Evolutionary conservation across 2,888 invertebrate genomes (phyloP).

Genomic region (Sthenelais limicola): DNA sequence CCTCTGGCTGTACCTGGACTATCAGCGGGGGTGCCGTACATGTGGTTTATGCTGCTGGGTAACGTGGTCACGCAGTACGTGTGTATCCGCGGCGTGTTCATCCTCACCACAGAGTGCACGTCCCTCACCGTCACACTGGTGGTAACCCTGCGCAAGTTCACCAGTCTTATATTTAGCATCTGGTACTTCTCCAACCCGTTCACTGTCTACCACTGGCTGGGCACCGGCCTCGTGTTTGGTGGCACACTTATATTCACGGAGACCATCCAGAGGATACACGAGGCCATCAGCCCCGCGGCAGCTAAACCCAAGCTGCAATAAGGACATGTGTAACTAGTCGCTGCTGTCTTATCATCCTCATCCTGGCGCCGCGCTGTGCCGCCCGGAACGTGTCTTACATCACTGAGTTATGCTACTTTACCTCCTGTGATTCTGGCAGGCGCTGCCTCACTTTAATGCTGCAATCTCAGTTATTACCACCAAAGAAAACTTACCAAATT

Average conservation of each 20-base stretch:
- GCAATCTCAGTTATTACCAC: too few relatives aligned
- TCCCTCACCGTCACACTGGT: slow-evolving; percentile 96
- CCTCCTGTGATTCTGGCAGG: too few relatives aligned
- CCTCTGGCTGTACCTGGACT: neutral
- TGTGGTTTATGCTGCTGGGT: slow-evolving; percentile 84
- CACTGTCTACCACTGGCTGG: slow-evolving; percentile 91
- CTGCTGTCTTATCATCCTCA: too few relatives aligned
- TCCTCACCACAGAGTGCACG: slow-evolving; percentile 92
- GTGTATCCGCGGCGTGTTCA: slow-evolving; percentile 95
- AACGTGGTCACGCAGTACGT: slow-evolving; percentile 92
- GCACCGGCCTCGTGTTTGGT: slow-evolving; percentile 89
- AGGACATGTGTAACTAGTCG: too few relatives aligned
- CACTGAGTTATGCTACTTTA: too few relatives aligned
- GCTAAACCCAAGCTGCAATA: too few relatives aligned
- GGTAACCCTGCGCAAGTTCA: slow-evolving; percentile 94
- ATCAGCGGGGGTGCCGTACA: slow-evolving; percentile 78
- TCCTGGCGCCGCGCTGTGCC: too few relatives aligned
- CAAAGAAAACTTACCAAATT: too few relatives aligned
- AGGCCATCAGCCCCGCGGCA: slow-evolving; percentile 25
- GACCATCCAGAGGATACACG: slow-evolving; percentile 30
- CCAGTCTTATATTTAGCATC: slow-evolving; percentile 95
- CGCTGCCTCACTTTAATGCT: too few relatives aligned
- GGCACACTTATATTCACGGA: slow-evolving; percentile 92
- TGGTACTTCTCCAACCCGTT: slow-evolving; percentile 95
- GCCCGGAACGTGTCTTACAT: too few relatives aligned